phyloP scores from a whole-genome alignment of 2,888 invertebrate species.

The Drosophila planitibia region DNA sequence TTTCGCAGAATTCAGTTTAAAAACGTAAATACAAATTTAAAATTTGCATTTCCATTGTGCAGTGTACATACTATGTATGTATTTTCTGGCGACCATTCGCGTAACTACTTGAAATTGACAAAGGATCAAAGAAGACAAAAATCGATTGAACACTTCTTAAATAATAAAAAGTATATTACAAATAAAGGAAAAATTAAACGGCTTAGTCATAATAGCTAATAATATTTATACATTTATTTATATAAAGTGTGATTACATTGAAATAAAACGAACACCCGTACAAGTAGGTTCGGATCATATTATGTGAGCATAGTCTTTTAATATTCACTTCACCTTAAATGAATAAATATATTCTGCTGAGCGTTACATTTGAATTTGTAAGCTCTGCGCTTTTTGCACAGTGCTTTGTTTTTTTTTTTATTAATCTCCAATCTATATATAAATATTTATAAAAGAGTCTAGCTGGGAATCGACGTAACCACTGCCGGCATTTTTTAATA shows the following conservation, averaged over 20 bases:
- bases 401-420: background rate
- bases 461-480: background rate
- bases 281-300: no score
- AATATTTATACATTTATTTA: background rate
- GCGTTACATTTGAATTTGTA: background rate
- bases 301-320: no score
- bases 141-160: background rate
- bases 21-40: background rate
- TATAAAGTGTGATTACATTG: background rate
- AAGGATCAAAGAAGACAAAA: background rate
- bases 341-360: background rate
- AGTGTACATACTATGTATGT: conserved; percentile 38
- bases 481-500: background rate
- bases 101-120: background rate
- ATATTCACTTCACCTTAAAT: background rate
- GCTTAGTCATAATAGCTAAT: background rate
- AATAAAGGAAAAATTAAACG: no score
- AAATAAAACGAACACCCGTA: background rate
- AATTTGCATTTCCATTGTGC: background rate
- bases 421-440: background rate
- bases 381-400: background rate
- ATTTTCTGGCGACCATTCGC: conserved; percentile 4
- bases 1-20: background rate
- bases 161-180: background rate
- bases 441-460: background rate